Conservation (phyloP, 1,140 invertebrate genomes). For the Andricus grossulariae region DNA sequence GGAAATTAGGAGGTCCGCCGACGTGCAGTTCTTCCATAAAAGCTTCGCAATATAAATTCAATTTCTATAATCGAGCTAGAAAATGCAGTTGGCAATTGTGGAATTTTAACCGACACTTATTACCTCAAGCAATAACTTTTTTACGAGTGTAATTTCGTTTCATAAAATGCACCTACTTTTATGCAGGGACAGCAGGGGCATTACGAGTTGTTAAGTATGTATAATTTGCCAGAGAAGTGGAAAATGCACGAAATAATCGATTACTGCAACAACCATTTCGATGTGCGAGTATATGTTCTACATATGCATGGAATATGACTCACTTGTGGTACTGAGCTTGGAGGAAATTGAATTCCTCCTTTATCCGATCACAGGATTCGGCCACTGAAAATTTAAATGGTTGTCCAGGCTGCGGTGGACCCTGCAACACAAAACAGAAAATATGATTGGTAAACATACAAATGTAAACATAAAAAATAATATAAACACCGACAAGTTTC, state of each 20-base stretch:
- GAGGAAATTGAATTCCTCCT: conserved; percentile 91
- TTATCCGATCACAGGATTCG: conserved; percentile 94
- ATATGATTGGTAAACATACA: conserved; percentile 35
- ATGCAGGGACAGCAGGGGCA: neutral
- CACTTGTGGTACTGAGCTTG: conserved; percentile 92
- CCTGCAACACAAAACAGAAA: conserved; percentile 79
- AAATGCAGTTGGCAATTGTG: conserved; percentile 12
- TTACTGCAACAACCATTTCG: neutral
- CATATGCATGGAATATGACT: conserved; percentile 64
- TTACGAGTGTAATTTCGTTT: conserved; percentile 14
- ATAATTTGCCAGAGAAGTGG: neutral
- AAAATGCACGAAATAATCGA: neutral
- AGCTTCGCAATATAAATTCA: neutral
- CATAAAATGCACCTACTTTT: neutral
- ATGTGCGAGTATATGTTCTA: neutral
- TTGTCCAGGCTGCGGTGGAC: conserved; percentile 89
- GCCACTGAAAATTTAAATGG: conserved; percentile 94
- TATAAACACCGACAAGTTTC: too few species aligned
- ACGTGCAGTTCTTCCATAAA: neutral
- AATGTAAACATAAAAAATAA: too few species aligned
- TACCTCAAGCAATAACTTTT: conserved; percentile 17
- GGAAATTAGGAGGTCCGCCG: neutral
- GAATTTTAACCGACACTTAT: conserved; percentile 20
- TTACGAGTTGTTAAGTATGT: neutral
- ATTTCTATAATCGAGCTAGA: neutral